Base-by-base conservation (phyloP, 1,140 invertebrate species). In the Drosophila kikkawai region DNA sequence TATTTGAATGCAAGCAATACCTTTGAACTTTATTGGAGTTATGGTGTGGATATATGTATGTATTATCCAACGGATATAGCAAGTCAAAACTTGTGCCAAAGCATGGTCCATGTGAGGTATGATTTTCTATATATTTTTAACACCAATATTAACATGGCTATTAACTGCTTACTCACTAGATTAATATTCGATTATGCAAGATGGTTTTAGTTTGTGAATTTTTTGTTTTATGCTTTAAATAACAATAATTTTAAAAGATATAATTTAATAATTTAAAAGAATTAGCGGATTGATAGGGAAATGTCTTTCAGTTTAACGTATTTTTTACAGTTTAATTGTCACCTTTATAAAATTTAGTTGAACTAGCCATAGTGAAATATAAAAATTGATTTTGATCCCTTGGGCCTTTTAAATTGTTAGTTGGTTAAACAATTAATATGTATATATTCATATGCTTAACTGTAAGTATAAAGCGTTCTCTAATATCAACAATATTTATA, bases 381-480 rank as follows among this genome's bases (percentile, higher is more conserved):
- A 63, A 74, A 75, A 63, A 9, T 55, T 74, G 47, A 53, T 63
- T n/a, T 75, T 75, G 71, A 63, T 75, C 71, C 71, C 71, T 39
- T 71, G 36, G 70, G 47, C 55, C 4, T 55, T 37, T 41, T 53
- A 17, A 73, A 48, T 71, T 60, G 51, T 73, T 59, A 32, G 34
- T 37, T 53, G 22, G 39, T 41, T 45, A 51, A 53, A 47, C 34
- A 61, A 12, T 41, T 34, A 53, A 75, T 39, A 55, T 47, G 22
- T 58, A 41, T 69, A 26, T 37, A 29, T 61, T 42, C 47, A 44
- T 64, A 34, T 51, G 37, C 34, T 36, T 42, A 26, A 9, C 7
- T 26, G 48, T 57, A 37, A 37, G 42, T 45, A 53, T 44, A 45
- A 66, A 69, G 45, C 37, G 36, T 51, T 15, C 39, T 15, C 6